Evolutionary conservation across 1,140 invertebrate species (phyloP).

Genomic region (Aphidius gifuensis): DNA sequence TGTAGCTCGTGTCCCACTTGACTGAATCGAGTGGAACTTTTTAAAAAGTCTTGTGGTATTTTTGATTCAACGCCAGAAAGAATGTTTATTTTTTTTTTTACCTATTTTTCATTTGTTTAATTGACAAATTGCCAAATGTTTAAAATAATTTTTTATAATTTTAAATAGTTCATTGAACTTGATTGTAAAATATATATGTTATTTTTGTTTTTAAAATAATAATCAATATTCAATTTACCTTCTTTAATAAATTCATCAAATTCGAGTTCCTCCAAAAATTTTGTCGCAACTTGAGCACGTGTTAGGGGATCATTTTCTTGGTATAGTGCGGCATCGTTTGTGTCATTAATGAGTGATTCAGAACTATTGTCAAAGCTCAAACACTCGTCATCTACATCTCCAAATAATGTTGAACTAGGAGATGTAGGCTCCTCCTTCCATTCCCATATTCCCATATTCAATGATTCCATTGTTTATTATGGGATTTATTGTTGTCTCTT

Average conservation of each 20-base stretch:
- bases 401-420: slow-evolving; percentile 39
- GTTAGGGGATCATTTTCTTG: slow-evolving; percentile 34
- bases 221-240: slow-evolving; percentile 36
- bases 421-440: slow-evolving; percentile 57
- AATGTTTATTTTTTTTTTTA: neutral
- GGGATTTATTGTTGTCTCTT: slow-evolving; percentile 30
- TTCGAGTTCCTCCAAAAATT: slow-evolving; percentile 48
- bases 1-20: too few species aligned
- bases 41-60: too few species aligned
- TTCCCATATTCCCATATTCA: slow-evolving; percentile 36
- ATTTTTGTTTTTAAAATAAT: neutral
- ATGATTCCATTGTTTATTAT: slow-evolving; percentile 30
- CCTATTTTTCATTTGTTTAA: neutral
- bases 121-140: neutral
- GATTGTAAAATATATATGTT: too few species aligned
- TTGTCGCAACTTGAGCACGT: slow-evolving; percentile 45
- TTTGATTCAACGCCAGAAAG: too few species aligned
- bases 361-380: slow-evolving; percentile 37
- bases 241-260: slow-evolving; percentile 52
- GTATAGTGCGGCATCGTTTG: slow-evolving; percentile 28
- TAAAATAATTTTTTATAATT: neutral
- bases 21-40: too few species aligned
- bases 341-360: slow-evolving; percentile 32
- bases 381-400: slow-evolving; percentile 41
- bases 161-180: neutral